Evolutionary conservation across 2,888 invertebrate genomes (phyloP).

Genomic region (Malacosoma neustria): DNA sequence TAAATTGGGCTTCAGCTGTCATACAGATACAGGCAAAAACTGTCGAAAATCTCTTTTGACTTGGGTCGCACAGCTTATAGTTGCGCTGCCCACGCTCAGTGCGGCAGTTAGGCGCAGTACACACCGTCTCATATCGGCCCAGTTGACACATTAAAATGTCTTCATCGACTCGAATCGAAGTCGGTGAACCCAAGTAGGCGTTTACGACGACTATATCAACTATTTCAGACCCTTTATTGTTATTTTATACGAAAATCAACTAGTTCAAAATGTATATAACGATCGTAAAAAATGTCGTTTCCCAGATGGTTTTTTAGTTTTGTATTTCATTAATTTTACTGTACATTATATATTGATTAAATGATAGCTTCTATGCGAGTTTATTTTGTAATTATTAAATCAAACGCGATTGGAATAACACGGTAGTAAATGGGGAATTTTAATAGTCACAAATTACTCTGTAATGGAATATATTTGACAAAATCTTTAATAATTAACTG

Average conservation of each 20-base stretch:
- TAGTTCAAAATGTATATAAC: neutral
- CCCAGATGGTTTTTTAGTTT: neutral
- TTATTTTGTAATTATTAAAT: neutral
- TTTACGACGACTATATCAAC: neutral
- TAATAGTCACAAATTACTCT: neutral
- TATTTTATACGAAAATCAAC: neutral
- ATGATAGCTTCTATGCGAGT: neutral
- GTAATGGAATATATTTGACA: neutral
- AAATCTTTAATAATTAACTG: neutral
- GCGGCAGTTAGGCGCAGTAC: neutral
- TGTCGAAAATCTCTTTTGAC: neutral
- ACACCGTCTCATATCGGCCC: neutral
- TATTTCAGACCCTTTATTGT: neutral
- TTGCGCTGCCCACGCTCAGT: neutral
- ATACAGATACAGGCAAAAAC: no score
- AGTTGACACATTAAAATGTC: neutral
- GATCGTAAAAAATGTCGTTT: neutral
- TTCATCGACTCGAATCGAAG: neutral
- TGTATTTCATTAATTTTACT: neutral
- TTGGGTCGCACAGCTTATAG: neutral
- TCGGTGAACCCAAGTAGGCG: neutral
- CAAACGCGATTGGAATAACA: no score
- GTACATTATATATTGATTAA: neutral
- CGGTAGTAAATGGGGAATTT: neutral
- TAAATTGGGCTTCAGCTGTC: no score